phyloP scores from a whole-genome alignment of 1,140 invertebrate species.

The Ericerus pela region DNA sequence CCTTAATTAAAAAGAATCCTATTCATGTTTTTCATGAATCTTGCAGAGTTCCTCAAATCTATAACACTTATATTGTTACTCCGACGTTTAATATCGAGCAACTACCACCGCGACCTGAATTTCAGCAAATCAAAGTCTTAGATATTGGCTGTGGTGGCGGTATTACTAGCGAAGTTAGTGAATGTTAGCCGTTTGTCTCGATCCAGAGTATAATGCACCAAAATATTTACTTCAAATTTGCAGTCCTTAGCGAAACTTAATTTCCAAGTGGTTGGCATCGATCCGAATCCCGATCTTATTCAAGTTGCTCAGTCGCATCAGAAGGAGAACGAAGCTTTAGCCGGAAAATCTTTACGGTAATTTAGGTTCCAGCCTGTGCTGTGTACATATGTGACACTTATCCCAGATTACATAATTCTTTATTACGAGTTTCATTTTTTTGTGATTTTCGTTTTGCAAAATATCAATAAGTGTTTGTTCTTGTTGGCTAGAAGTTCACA shows the following conservation, averaged over 20 bases:
- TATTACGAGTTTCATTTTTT: background rate
- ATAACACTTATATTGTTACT: background rate
- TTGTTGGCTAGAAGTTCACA: no score
- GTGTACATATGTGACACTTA: no score
- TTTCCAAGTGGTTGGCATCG: background rate
- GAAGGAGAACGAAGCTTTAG: background rate
- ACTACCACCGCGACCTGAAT: background rate
- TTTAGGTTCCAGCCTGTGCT: no score
- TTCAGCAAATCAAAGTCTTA: slow-evolving; percentile 2
- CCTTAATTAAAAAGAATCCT: no score
- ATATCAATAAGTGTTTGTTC: no score
- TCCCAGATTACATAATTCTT: background rate
- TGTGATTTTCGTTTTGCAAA: background rate
- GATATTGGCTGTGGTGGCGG: background rate
- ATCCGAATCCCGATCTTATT: background rate
- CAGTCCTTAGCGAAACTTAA: background rate
- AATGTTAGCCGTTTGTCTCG: no score
- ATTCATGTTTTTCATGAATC: background rate
- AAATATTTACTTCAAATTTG: background rate
- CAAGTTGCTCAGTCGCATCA: background rate
- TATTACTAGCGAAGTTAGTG: background rate
- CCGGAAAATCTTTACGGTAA: background rate
- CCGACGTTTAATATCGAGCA: background rate
- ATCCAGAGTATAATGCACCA: no score
- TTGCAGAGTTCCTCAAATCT: background rate